These are phyloP conservation scores for Cyclophora albipunctata DNA, from an alignment of 2,888 invertebrate species.

Conservation along the genomic window DNA sequence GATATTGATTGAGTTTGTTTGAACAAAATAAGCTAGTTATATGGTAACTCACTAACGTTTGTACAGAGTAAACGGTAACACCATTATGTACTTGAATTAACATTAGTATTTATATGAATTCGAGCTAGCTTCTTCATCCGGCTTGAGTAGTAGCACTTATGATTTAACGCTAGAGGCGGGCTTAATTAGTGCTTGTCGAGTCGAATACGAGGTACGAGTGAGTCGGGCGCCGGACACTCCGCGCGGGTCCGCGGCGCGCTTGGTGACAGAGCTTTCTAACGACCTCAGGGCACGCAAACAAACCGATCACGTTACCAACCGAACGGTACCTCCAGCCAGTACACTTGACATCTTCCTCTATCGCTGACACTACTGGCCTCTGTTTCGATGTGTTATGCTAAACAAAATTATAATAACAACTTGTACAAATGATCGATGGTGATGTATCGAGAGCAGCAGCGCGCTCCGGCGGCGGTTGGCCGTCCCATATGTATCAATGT, in stretches of 20 bases:
- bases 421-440: constrained; percentile 10
- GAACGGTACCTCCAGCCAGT: constrained; percentile 21
- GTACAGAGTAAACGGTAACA: constrained; percentile 19
- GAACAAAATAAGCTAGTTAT: constrained; percentile 5
- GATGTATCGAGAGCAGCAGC: not conserved
- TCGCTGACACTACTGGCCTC: constrained; percentile 29
- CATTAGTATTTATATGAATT: constrained; percentile 11
- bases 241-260: constrained; percentile 49
- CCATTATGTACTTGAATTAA: constrained; percentile 23
- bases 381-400: constrained; percentile 16
- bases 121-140: constrained; percentile 53
- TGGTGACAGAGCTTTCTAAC: constrained; percentile 44
- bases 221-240: constrained; percentile 33
- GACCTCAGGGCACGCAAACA: constrained; percentile 37
- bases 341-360: constrained; percentile 22
- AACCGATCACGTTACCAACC: constrained; percentile 29
- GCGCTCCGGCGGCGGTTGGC: constrained; percentile 24
- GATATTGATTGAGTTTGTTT: not conserved
- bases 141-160: constrained; percentile 52
- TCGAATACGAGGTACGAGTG: constrained; percentile 30
- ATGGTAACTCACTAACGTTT: constrained; percentile 16
- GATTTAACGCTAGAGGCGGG: constrained; percentile 47
- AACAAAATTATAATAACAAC: constrained; percentile 16
- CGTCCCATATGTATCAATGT: constrained; percentile 49
- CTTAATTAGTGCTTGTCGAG: constrained; percentile 49